Evolutionary conservation across 2,113 vertebrate genomes (phyloP).

Genomic region (Sorex fumeus): DNA sequence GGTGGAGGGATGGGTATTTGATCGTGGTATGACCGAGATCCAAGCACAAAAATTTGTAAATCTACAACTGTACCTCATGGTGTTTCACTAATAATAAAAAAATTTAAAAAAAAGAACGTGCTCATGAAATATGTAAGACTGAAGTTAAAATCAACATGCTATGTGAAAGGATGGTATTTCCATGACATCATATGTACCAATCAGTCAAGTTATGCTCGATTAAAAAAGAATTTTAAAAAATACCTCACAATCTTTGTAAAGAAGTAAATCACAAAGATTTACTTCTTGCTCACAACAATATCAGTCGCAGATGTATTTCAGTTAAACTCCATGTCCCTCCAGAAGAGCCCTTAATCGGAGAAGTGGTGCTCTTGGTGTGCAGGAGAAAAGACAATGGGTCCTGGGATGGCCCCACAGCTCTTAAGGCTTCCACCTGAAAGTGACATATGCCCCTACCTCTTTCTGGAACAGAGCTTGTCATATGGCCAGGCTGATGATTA

Average conservation of each 20-base stretch:
- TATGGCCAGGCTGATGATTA: background rate
- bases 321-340: background rate
- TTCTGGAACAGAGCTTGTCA: background rate
- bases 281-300: background rate
- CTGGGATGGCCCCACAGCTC: background rate
- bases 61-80: too few relatives aligned
- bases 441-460: background rate
- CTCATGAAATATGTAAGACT: background rate
- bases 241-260: background rate
- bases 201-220: background rate
- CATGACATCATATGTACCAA: background rate
- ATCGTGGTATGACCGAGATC: too few relatives aligned
- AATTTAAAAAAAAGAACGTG: background rate
- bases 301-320: background rate
- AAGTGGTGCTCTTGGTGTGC: too few relatives aligned
- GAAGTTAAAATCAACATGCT: background rate
- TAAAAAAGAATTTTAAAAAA: slow-evolving; percentile 20
- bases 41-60: too few relatives aligned
- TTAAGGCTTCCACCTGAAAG: background rate
- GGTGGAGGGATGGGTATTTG: too few relatives aligned
- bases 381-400: background rate
- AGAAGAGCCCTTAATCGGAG: background rate
- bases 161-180: background rate
- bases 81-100: too few relatives aligned
- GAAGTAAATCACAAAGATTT: background rate